Conservation (phyloP, 1,140 invertebrate species). For the Cotesia typhae region DNA sequence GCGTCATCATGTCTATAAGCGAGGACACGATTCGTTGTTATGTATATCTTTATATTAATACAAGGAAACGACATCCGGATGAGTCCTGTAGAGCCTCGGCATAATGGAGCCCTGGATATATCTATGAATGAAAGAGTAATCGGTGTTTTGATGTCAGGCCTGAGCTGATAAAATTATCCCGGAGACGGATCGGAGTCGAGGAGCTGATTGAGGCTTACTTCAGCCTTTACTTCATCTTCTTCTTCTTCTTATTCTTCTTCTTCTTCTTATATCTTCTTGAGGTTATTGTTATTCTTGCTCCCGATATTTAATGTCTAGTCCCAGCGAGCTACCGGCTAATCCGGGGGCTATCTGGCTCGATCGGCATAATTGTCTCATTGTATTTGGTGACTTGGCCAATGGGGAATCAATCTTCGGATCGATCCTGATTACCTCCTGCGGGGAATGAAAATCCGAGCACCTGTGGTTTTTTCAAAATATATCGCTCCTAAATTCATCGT, state of each 20-base stretch:
- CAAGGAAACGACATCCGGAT: slow-evolving; percentile 15
- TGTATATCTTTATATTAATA: not conserved
- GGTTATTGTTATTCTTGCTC: no score
- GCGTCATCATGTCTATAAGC: slow-evolving; percentile 33
- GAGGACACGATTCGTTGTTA: slow-evolving; percentile 33
- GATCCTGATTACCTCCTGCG: slow-evolving; percentile 22
- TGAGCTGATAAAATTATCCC: no score
- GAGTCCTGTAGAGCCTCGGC: not conserved
- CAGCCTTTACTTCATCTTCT: no score
- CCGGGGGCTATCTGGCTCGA: slow-evolving; percentile 51
- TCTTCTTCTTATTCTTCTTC: no score
- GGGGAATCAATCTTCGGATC: slow-evolving; percentile 26
- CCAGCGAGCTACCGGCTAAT: slow-evolving; percentile 48
- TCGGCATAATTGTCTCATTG: slow-evolving; percentile 55
- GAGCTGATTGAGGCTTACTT: no score
- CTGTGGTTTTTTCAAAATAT: slow-evolving; percentile 11
- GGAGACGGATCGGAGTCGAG: no score
- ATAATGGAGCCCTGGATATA: not conserved
- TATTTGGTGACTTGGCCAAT: slow-evolving; percentile 35
- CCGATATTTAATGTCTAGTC: not conserved
- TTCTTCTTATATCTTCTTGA: not conserved
- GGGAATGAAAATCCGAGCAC: slow-evolving; percentile 14
- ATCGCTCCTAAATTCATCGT: slow-evolving; percentile 8
- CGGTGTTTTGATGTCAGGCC: no score
- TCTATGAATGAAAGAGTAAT: slow-evolving; percentile 23